Percentiles rank a stretch among this genome's conserved stretches.
Evolutionary conservation across 2,797 vertebrate genomes (phyloP).

Genomic region (Synaphobranchus kaupii): DNA sequence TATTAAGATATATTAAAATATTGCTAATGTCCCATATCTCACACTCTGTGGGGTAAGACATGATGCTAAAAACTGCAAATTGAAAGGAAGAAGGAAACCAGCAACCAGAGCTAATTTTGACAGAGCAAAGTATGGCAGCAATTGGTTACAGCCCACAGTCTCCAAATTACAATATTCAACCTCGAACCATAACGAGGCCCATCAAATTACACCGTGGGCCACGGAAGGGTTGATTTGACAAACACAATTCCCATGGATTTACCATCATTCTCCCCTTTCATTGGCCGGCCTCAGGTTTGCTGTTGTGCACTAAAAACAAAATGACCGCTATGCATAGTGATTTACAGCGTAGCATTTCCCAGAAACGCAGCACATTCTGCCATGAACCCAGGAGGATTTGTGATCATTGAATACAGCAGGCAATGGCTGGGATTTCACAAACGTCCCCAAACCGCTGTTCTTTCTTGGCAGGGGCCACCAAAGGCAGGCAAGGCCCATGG

Average conservation of each 20-base stretch:
- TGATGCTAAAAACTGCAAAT: conserved; percentile 25
- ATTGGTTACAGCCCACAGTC: conserved; percentile 14
- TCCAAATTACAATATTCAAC: conserved; percentile 31
- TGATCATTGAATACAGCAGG: background rate
- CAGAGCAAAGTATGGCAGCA: conserved; percentile 21
- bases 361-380: background rate
- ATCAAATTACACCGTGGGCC: conserved; percentile 12
- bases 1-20: background rate
- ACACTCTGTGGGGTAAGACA: background rate
- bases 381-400: background rate
- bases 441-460: background rate
- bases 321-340: background rate
- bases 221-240: background rate
- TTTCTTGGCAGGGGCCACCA: background rate
- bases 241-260: background rate
- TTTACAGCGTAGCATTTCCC: background rate
- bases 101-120: conserved; percentile 4
- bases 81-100: background rate
- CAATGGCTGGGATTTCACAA: background rate
- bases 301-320: background rate
- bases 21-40: background rate
- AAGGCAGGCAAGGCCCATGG: background rate
- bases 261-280: background rate
- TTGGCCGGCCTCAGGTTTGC: background rate
- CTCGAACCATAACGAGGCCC: conserved; percentile 27